Percentiles rank a stretch among this genome's conserved stretches.
These are phyloP conservation scores for Danaus chrysippus DNA, from an alignment of 2,888 invertebrate genomes.

Conservation along the genomic window DNA sequence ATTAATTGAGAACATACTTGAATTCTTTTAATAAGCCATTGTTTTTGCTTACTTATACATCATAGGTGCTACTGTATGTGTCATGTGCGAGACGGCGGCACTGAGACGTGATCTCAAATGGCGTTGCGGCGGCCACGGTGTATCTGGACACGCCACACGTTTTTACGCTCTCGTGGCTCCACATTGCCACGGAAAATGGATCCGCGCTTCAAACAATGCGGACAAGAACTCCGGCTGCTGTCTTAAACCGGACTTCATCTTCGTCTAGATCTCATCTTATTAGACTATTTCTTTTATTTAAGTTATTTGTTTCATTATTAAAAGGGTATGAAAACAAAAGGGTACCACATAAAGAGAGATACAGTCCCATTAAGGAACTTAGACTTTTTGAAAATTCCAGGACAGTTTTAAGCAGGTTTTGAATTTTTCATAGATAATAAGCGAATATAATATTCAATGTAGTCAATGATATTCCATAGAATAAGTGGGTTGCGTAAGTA, in stretches of 20 bases:
- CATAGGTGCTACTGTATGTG: slow-evolving; percentile 86
- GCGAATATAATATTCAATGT: too few relatives aligned
- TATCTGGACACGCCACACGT: slow-evolving; percentile 85
- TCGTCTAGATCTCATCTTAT: slow-evolving; percentile 49
- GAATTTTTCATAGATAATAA: too few relatives aligned
- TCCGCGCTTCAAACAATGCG: slow-evolving; percentile 71
- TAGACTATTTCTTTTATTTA: not conserved
- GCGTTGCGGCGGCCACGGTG: slow-evolving; percentile 93
- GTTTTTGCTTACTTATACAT: slow-evolving; percentile 10
- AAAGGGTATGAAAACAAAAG: not conserved
- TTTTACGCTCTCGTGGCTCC: slow-evolving; percentile 92
- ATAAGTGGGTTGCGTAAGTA: too few relatives aligned
- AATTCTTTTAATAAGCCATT: too few relatives aligned
- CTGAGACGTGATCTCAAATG: slow-evolving; percentile 85
- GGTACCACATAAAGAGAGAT: too few relatives aligned
- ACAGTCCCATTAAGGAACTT: too few relatives aligned
- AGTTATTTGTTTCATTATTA: not conserved
- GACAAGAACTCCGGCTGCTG: slow-evolving; percentile 62
- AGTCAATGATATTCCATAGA: too few relatives aligned
- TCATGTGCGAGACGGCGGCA: slow-evolving; percentile 90
- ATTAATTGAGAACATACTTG: too few relatives aligned
- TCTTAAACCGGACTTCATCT: slow-evolving; percentile 68
- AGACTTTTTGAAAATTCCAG: too few relatives aligned
- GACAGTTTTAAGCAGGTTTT: too few relatives aligned
- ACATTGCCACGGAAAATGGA: slow-evolving; percentile 94